These are phyloP conservation scores for Teleopsis dalmanni DNA, from an alignment of 1,140 invertebrate genomes.

Conservation along the genomic window DNA sequence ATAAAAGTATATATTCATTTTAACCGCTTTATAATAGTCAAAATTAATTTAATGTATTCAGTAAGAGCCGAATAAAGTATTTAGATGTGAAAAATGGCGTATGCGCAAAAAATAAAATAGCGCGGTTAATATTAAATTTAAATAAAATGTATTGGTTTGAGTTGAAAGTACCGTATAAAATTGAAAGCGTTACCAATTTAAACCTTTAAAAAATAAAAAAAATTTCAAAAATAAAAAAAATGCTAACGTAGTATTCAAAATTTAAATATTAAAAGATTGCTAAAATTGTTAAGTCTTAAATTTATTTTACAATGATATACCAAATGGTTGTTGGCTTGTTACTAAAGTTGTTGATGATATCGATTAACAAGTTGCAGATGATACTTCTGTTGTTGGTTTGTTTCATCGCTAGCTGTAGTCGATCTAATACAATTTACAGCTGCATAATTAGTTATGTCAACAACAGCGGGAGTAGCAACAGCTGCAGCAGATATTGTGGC, in stretches of 20 bases:
- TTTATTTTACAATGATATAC: no score
- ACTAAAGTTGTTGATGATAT: constrained; percentile 42
- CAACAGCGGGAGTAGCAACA: not conserved
- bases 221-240: no score
- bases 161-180: no score
- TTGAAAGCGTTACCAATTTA: no score
- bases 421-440: constrained; percentile 13
- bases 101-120: not conserved
- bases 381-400: not conserved
- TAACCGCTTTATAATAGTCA: not conserved
- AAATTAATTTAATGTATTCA: not conserved
- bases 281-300: no score
- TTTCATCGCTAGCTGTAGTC: constrained; percentile 15
- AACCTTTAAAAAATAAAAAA: no score
- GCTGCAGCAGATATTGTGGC: constrained; percentile 4
- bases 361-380: constrained; percentile 20
- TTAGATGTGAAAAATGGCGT: not conserved
- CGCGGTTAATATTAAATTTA: constrained; percentile 2
- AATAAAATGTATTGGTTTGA: no score
- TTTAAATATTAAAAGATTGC: no score
- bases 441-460: constrained; percentile 4
- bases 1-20: not conserved
- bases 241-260: no score
- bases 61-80: not conserved
- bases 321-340: no score